These are phyloP conservation scores for Cebidichthys violaceus DNA, from an alignment of 2,113 vertebrate genomes.

Conservation along the genomic window DNA sequence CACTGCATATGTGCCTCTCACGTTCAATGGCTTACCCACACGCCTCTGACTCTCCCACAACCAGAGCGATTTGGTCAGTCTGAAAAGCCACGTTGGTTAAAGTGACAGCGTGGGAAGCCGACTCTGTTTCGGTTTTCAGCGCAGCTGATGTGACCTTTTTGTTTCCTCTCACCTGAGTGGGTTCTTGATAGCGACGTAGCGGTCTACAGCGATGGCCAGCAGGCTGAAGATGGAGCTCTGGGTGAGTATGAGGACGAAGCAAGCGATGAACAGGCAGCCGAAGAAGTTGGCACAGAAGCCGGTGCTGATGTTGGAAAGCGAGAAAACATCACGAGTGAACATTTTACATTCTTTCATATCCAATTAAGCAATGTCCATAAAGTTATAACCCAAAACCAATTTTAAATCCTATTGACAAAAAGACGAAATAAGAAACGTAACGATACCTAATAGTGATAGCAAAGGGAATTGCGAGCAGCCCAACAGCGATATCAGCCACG, in stretches of 20 bases:
- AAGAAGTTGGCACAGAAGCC: constrained; percentile 95
- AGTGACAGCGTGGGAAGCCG: not conserved
- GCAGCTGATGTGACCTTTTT: not conserved
- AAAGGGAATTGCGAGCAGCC: constrained; percentile 94
- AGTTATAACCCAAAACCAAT: not conserved
- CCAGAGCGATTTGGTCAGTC: not conserved
- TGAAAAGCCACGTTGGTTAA: not conserved
- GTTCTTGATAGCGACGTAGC: constrained; percentile 95
- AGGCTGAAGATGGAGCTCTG: constrained; percentile 99
- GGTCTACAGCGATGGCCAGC: constrained; percentile 95
- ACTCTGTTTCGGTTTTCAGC: not conserved
- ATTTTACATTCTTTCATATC: not conserved
- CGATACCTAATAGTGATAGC: constrained; percentile 87
- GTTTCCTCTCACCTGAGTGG: constrained; percentile 91
- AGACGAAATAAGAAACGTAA: not conserved
- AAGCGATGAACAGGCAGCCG: constrained; percentile 96
- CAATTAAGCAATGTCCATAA: not conserved
- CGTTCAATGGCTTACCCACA: constrained; percentile 8
- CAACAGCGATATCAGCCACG: constrained; percentile 94
- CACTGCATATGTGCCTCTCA: not conserved
- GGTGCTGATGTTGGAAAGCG: constrained; percentile 81
- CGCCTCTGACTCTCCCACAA: not conserved
- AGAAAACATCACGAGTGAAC: constrained; percentile 5
- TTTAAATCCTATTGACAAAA: not conserved
- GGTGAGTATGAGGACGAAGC: constrained; percentile 95